phyloP scores from a whole-genome alignment of 2,113 vertebrate species.

The Xenus cinereus region DNA sequence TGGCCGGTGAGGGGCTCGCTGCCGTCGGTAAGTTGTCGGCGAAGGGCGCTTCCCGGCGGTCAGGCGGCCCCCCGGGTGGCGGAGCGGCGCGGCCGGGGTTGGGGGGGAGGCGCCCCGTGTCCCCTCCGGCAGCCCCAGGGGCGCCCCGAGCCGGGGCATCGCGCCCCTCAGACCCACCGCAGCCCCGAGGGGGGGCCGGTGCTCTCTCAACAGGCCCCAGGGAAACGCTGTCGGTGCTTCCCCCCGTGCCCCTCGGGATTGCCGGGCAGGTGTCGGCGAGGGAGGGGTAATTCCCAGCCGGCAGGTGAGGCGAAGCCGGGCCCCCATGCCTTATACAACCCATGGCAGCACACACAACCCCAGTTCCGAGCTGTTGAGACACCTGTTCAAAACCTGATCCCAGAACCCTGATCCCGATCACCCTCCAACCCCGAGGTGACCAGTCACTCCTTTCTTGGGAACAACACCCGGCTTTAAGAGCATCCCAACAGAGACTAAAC shows the following conservation, averaged over 20 bases:
- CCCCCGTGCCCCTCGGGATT: too few species aligned
- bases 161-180: too few species aligned
- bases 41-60: background rate
- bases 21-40: background rate
- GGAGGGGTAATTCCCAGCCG: too few species aligned
- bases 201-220: too few species aligned
- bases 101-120: background rate
- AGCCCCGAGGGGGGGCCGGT: too few species aligned
- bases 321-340: accelerated
- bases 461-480: background rate
- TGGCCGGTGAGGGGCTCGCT: too few species aligned
- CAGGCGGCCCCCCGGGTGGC: accelerated
- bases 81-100: accelerated
- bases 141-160: too few species aligned
- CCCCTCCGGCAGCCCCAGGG: background rate
- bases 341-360: accelerated
- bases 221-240: too few species aligned
- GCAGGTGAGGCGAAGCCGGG: too few species aligned
- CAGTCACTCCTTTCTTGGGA: background rate
- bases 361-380: background rate
- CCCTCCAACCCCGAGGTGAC: background rate
- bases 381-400: background rate
- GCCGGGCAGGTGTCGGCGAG: too few species aligned
- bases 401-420: too few species aligned
- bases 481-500: background rate